Evolutionary conservation across 2,888 invertebrate species (phyloP), one percentile per base, ranked within the genome.

Genomic region (Rhogogaster chlorosoma): DNA sequence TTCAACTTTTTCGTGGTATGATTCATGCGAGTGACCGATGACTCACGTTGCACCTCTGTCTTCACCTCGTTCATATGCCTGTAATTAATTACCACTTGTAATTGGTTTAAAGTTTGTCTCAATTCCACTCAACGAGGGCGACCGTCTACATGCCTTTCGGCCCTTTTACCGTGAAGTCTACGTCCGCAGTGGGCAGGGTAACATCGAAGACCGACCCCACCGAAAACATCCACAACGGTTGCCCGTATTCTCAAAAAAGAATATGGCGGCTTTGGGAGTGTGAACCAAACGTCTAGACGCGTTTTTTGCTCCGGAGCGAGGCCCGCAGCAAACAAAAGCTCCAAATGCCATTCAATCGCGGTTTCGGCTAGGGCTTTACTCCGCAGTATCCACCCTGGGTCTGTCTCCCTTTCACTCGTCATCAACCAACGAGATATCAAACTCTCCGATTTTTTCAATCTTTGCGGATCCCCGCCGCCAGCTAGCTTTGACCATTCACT

Each of bases 231-330:
- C 61, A 80, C 36, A 61, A 80, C 49, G 80, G 61, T 38, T 80
- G 36, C 80, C 36, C 61, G 80, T 80, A 80, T 80, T 80, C 80
- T 80, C 80, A 26, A 80, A 80, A 80, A 80, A 61, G 80, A 61
- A 80, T 32, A 80, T 80, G 80, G 80, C 57, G 61, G 80, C n/a
- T n/a, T 22, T 61, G 57, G 61, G 80, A 80, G 80, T 80, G 80
- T 80, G 80, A 80, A 80, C 80, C 80, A 38, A 80, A 73, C 83
- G 83, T 85, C 83, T 85, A 85, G 89, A 89, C 89, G 86, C 87
- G 89, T 89, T 89, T 89, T 89, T 89, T 88, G 85, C 36, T 53
- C 77, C 67, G 84, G 85, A 73, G 86, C 77, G 87, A 86, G 86
- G 86, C 87, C 87, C 85, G 84, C 85, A 84, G 86, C 85, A 75